These are phyloP conservation scores for Coregonus clupeaformis DNA, from an alignment of 2,113 vertebrate species.

Conservation along the genomic window DNA sequence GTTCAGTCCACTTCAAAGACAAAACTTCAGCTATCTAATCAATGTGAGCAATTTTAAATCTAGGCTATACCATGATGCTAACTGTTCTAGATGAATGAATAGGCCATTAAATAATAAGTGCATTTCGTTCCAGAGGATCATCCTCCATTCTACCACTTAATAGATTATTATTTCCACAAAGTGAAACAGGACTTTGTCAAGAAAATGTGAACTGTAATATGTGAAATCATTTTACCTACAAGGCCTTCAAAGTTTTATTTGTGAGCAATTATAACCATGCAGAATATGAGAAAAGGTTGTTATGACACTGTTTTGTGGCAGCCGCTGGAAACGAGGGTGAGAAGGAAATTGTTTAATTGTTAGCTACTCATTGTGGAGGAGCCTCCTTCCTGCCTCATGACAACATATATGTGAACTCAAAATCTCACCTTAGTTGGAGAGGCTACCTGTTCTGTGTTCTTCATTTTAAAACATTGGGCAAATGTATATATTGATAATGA, in stretches of 20 bases:
- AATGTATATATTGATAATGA: too few relatives aligned
- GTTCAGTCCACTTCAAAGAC: constrained; percentile 6
- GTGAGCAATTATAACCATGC: not conserved
- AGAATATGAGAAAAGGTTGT: not conserved
- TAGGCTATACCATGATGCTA: not conserved
- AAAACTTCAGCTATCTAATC: not conserved
- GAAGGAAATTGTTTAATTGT: not conserved
- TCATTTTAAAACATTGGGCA: not conserved
- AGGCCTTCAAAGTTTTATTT: not conserved
- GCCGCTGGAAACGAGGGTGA: not conserved
- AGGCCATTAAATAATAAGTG: not conserved
- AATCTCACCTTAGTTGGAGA: not conserved
- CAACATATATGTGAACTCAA: constrained; percentile 5
- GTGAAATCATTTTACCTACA: not conserved
- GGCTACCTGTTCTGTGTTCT: not conserved
- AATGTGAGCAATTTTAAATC: not conserved
- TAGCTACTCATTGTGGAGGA: not conserved
- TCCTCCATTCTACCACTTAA: not conserved
- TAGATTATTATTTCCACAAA: not conserved
- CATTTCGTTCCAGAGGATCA: not conserved
- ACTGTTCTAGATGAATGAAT: not conserved
- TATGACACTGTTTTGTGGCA: constrained; percentile 11
- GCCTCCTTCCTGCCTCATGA: not conserved
- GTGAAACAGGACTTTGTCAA: too few relatives aligned
- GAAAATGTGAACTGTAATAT: too few relatives aligned